Evolutionary conservation across 2,888 invertebrate species (phyloP), one percentile per base, ranked within the genome.

Genomic region (Gymnocheta viridis): DNA sequence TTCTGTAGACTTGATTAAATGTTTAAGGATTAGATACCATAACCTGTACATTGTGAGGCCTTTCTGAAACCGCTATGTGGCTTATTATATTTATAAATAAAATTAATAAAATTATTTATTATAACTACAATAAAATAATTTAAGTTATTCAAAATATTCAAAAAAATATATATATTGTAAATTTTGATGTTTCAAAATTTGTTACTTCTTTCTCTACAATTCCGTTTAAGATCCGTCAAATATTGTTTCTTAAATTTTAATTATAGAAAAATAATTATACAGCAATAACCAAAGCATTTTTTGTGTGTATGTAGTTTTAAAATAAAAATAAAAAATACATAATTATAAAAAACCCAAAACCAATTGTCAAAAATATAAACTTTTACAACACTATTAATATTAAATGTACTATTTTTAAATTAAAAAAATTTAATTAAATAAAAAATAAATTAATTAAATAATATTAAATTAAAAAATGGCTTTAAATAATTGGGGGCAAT

Each of bases 241-340:
- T 54, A 41, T 74, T 74, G 70, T 66, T 72, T 72, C 58, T 69
- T 70, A 41, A 85, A 69, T 69, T 47, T 60, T 80, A 72, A 76
- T 80, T 35, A 80, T 62, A 76, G 74, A 76, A 56, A 80, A 86
- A 86, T 86, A 86, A 89, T 89, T 89, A 91, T 91, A 91, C 91
- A 91, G 91, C 91, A 91, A 91, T 91, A 91, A 91, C 91, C 91
- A 91, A 91, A 91, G 91, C 90, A 91, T 91, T 91, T 91, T 88
- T 76, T 84, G 86, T 83, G 85, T 83, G 85, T 85, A 84, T 83
- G 74, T 84, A 84, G 81, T 84, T 81, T 78, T 84, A 70, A 83
- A 64, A 67, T 66, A 79, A 69, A 44, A 38, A 66, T 32, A 27
- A 58, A 58, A 73, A 35, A 69, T 0, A 38, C 58, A 69, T 67